phyloP scores from a whole-genome alignment of 2,888 invertebrate genomes.

The Ophion costatus region DNA sequence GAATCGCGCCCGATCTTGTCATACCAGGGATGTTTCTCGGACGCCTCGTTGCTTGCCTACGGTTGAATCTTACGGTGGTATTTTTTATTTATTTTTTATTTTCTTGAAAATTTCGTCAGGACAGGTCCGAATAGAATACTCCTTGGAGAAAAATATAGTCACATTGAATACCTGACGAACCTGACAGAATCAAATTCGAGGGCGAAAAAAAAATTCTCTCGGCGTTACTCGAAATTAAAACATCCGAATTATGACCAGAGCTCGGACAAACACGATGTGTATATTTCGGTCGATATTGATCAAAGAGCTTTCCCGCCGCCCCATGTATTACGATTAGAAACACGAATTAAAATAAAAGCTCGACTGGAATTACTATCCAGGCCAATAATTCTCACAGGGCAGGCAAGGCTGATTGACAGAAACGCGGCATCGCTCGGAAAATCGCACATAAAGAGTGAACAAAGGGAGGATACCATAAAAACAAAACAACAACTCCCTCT shows the following conservation, averaged over 20 bases:
- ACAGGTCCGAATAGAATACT: too few species aligned
- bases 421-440: neutral
- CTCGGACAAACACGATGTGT: too few species aligned
- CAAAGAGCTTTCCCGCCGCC: neutral
- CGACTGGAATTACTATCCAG: neutral
- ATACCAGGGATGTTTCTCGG: conserved; percentile 31
- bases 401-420: conserved; percentile 1
- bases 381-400: neutral
- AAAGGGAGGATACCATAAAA: neutral
- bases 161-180: too few species aligned
- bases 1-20: conserved; percentile 1
- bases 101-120: neutral
- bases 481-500: neutral
- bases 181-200: too few species aligned
- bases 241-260: too few species aligned
- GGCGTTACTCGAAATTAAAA: too few species aligned
- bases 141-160: neutral
- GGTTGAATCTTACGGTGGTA: neutral
- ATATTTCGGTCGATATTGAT: neutral
- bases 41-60: neutral
- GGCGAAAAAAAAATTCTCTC: too few species aligned
- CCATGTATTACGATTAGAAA: neutral
- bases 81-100: neutral
- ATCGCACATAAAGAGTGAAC: neutral
- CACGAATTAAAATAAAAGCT: neutral